Base-by-base conservation (phyloP, 2,113 vertebrate genomes). In the Vidua chalybeata region DNA sequence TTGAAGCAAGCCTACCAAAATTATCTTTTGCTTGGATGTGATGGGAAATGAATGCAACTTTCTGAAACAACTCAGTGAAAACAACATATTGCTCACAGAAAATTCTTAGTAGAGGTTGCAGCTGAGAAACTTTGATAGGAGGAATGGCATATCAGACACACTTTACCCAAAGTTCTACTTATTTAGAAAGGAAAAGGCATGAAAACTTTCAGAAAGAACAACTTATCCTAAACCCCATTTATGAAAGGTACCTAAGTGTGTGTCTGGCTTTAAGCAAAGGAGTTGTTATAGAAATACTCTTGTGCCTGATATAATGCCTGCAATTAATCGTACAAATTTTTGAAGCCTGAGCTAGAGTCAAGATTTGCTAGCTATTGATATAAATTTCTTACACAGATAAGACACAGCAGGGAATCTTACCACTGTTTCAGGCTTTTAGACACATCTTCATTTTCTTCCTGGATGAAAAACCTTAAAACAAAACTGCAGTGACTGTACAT, bases 21-120 rank as follows among this genome's bases (percentile, higher is more conserved):
- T 95, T 95, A 96, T 93, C 81, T 92, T 94, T 84, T 71, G 27
- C 48, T 96, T 87, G 83, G 79, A 83, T 81, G 69, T 77, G 80
- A 90, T 88, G 93, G 87, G 49, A 90, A 96, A 46, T 71, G 81
- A 62, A 81, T 87, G 56, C 79, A 89, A 95, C 91, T 91, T 91
- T 78, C 78, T 88, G 79, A 90, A 94, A 87, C 58, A 94, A 95
- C 30, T 89, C 67, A 35, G 46, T 73, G 94, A 84, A 81, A 95
- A 80, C 55, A 93, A 73, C 41, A 2, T 74, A 93, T 64, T 90
- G 71, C 78, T 81, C 26, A 84, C 2, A 89, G 74, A 81, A 91
- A 84, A 87, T 68, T 85, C 61, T 95, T 46, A 82, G 68, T 33
- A 52, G 85, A 85, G 18, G 41, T 11, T 90, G 84, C 59, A 87